These are phyloP conservation scores for Contarinia nasturtii DNA, from an alignment of 1,140 invertebrate genomes.

Conservation along the genomic window DNA sequence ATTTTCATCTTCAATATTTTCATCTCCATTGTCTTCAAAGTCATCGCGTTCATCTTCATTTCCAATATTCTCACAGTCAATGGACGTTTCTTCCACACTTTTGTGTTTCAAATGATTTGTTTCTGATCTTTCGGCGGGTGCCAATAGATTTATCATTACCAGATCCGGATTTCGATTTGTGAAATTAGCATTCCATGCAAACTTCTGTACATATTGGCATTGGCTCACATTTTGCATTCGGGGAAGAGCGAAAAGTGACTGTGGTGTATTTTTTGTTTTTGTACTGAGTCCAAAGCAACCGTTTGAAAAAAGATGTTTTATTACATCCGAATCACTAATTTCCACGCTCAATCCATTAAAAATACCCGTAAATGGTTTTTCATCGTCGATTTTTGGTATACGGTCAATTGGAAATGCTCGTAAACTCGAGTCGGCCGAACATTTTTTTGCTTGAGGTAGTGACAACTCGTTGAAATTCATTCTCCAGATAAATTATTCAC, in stretches of 20 bases:
- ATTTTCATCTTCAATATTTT: too few relatives aligned
- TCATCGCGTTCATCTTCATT: too few relatives aligned
- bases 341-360: slow-evolving; percentile 44
- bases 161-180: not conserved
- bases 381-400: not conserved
- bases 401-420: not conserved
- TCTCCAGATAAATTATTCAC: too few relatives aligned
- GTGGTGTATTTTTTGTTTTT: slow-evolving; percentile 36
- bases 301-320: slow-evolving; percentile 40
- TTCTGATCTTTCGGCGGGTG: slow-evolving; percentile 2
- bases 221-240: too few relatives aligned
- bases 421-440: not conserved
- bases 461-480: not conserved
- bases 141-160: too few relatives aligned
- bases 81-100: too few relatives aligned
- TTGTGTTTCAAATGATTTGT: not conserved
- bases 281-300: slow-evolving; percentile 58
- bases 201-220: slow-evolving; percentile 13
- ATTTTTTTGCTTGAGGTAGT: not conserved
- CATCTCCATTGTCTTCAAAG: too few relatives aligned
- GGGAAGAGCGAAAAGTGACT: slow-evolving; percentile 12
- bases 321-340: slow-evolving; percentile 34
- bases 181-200: not conserved
- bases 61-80: too few relatives aligned
- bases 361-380: slow-evolving; percentile 29